Evolutionary conservation across 2,797 vertebrate genomes (phyloP), one percentile per base, ranked within the genome.

Genomic region (Brachyalestes nurse): DNA sequence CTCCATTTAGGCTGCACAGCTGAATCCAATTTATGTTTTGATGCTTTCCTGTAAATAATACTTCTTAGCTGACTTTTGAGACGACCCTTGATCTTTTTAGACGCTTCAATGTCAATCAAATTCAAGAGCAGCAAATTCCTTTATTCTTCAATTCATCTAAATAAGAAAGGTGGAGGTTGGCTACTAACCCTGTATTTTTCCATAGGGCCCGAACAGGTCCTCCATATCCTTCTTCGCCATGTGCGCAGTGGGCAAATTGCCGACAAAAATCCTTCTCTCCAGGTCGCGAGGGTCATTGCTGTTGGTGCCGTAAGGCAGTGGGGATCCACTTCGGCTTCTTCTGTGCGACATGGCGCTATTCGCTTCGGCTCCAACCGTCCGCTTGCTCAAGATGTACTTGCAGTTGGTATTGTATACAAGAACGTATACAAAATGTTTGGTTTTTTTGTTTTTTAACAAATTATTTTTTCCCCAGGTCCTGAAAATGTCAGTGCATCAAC

Each of bases 251-350:
- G 95, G 95, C 93, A 97, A 96, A 96, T 94, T 97, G 88, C 95
- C 95, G 83, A 98, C 93, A 95, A 96, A 97, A 95, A 97, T 94
- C 90, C 96, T 91, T 92, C 96, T 94, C 87, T 96, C 95, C 94
- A 97, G 94, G 91, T 96, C 95, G 82, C 92, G 90, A 1, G 96
- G 96, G 81, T 96, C 92, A 88, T 92, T 96, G 90, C 94, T 96
- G 94, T 95, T 94, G 92, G 94, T 96, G 86, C 89, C 88, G 74
- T 92, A 92, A 21, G 91, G 86, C 0, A 94, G 91, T 69, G 93
- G 72, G 71, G 88, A 88, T 87, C 86, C 87, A 86, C 93, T 96
- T 90, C 89, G 91, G 88, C 91, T 97, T 93, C 94, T 94, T 95
- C 95, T 92, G 90, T 92, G 94, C 90, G 95, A 95, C 94, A 97